Base-by-base conservation (phyloP, 2,113 vertebrate genomes). In the Trichomycterus rosablanca region DNA sequence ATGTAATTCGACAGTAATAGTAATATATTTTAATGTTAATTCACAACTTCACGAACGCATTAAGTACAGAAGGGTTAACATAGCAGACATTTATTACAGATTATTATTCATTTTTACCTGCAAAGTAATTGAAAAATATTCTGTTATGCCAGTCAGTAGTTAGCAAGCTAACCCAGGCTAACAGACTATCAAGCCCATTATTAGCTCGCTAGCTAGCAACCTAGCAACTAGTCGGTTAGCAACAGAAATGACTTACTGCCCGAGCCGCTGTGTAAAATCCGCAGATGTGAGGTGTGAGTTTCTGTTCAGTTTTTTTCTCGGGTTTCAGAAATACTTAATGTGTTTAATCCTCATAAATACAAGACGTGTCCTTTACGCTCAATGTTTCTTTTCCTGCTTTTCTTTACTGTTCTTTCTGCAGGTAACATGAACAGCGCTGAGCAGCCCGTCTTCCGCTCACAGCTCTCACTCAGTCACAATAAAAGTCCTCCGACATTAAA, bases 331-430 rank as follows among this genome's bases (percentile, higher is more conserved):
- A 14, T n/a, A 39, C 14, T 30, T 5, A 1, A 14, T 23, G n/a
- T 23, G 12, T n/a, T n/a, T 3, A 22, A 42, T 15, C 56, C 61
- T 39, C 40, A 59, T 59, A 20, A 3, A 40, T 34, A 12, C 1
- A 6, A 5, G 35, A n/a, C 9, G 19, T n/a, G 18, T 35, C 15
- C 12, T 39, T 30, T 20, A 23, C 7, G 24, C 46, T 37, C 32
- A 37, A 50, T 15, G 42, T 19, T 40, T 19, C 57, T 49, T 66
- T 66, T 65, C 69, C 58, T 61, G 57, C 63, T 66, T 62, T 71
- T 64, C 52, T 65, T 61, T 62, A 66, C 14, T 66, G 63, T 71
- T 71, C 57, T 71, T 71, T 71, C 57, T 71, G 42, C 63, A 66
- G 65, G 63, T 66, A 71, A 62, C 44, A 63, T 62, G 69, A 71